These are phyloP conservation scores for Invenusta paracnida DNA, from an alignment of 2,888 invertebrate species.

Conservation along the genomic window DNA sequence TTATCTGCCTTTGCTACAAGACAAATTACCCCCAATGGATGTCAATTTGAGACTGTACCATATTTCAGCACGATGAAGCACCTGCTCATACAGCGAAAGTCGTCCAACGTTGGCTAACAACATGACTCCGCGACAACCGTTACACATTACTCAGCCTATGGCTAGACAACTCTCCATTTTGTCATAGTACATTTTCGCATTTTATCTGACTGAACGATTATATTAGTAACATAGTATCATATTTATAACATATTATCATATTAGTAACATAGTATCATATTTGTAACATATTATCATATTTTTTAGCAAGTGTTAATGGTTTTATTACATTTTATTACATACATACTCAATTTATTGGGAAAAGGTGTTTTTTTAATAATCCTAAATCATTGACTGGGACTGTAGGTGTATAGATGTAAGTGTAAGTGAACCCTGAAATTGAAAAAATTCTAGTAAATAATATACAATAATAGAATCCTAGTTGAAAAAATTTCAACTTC, in stretches of 20 bases:
- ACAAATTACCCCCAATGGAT: neutral
- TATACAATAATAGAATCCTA: too few relatives aligned
- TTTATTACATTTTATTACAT: neutral
- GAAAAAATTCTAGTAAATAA: too few relatives aligned
- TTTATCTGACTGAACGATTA: neutral
- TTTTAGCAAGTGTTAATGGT: neutral
- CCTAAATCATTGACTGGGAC: neutral
- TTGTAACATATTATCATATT: neutral
- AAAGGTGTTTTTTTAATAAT: neutral
- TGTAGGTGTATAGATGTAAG: too few relatives aligned
- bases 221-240: neutral
- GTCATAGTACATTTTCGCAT: neutral
- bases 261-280: neutral
- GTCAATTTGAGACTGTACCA: neutral
- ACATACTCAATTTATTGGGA: neutral
- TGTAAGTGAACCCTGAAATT: too few relatives aligned
- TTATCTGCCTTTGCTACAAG: neutral
- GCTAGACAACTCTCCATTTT: neutral
- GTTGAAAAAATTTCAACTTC: too few relatives aligned
- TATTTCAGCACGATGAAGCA: conserved; percentile 9
- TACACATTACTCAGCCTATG: neutral
- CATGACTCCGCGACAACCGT: neutral
- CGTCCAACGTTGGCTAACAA: neutral
- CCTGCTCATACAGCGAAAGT: neutral
- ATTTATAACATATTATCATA: neutral